A percentile compares a stretch with the other conserved stretches of the same genome.
Evolutionary conservation across 2,888 invertebrate species (phyloP).

Genomic region (Orthonevra nobilis): DNA sequence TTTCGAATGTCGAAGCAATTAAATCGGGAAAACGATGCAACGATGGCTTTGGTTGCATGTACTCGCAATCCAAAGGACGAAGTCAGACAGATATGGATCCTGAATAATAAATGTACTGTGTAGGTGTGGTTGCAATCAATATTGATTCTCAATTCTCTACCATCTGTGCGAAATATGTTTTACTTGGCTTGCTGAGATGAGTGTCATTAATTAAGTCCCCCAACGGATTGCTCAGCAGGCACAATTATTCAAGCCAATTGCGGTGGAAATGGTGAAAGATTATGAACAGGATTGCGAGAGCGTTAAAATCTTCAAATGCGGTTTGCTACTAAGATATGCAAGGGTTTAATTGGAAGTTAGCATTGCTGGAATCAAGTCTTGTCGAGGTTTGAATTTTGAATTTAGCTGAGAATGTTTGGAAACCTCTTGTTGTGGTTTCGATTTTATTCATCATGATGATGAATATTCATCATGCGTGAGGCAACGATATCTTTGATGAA

Average conservation of each 20-base stretch:
- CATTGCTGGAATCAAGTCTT: no score
- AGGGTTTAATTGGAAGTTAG: no score
- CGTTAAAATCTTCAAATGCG: no score
- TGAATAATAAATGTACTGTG: constrained; percentile 13
- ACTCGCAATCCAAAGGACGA: background rate
- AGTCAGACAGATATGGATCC: background rate
- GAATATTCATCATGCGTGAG: no score
- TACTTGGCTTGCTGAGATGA: background rate
- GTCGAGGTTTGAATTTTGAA: no score
- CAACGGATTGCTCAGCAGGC: constrained; percentile 27
- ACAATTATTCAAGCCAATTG: constrained; percentile 24
- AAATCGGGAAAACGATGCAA: constrained; percentile 3
- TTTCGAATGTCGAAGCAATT: constrained; percentile 41
- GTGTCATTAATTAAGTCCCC: constrained; percentile 26
- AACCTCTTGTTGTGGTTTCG: no score
- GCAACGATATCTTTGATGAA: no score
- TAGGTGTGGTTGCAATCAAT: constrained; percentile 8
- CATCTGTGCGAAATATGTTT: background rate
- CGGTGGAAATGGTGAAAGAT: constrained; percentile 2
- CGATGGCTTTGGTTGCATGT: background rate
- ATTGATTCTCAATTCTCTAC: background rate
- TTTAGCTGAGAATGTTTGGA: no score
- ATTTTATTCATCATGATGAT: no score
- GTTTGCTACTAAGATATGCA: no score
- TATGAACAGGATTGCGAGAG: background rate